A percentile compares a stretch with the other conserved stretches of the same genome.
Conservation (phyloP, 2,113 vertebrate species). For the Neolamprologus brichardi region DNA sequence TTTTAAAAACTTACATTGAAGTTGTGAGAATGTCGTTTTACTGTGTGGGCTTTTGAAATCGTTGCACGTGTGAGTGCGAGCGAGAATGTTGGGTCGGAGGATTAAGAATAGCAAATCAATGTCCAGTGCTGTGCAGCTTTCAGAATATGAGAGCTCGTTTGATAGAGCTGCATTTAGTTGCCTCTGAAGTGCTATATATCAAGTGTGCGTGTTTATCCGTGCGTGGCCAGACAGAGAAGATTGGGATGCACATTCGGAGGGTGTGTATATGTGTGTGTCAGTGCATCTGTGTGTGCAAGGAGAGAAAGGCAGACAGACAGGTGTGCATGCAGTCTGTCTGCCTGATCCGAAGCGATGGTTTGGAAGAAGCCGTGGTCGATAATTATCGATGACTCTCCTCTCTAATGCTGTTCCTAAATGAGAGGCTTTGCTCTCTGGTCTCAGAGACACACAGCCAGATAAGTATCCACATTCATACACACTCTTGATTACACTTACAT, state of each 20-base stretch:
- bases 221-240: not conserved
- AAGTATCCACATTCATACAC: not conserved
- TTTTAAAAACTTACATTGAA: not conserved
- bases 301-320: not conserved
- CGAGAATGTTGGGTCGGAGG: conserved; percentile 5
- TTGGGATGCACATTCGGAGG: not conserved
- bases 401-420: conserved; percentile 30
- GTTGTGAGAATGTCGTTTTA: not conserved
- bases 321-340: conserved; percentile 18
- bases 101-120: conserved; percentile 46
- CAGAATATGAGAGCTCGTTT: conserved; percentile 13
- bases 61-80: not conserved
- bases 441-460: not conserved
- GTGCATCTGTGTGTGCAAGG: not conserved
- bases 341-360: conserved; percentile 32
- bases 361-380: conserved; percentile 43
- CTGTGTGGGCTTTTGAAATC: not conserved
- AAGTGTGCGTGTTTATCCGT: not conserved
- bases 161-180: conserved; percentile 30
- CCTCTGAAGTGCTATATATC: conserved; percentile 37
- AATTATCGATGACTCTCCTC: conserved; percentile 46
- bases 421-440: conserved; percentile 35
- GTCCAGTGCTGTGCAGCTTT: conserved; percentile 32
- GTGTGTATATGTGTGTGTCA: not conserved
- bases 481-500: not conserved